Evolutionary conservation across 1,140 invertebrate species (phyloP).

Genomic region (Pogonomyrmex barbatus): DNA sequence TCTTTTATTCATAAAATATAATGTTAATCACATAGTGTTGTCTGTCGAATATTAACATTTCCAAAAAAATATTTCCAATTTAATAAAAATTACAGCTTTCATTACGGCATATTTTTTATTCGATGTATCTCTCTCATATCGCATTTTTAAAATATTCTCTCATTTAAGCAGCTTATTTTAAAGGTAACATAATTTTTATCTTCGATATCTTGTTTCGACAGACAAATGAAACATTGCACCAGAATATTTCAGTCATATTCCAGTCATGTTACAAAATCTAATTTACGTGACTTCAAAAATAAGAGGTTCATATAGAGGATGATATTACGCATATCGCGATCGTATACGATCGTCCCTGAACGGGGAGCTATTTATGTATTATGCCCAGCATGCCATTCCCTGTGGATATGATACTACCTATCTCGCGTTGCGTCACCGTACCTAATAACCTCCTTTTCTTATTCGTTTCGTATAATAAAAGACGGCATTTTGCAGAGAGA

Average conservation of each 20-base stretch:
- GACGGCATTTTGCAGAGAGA: background rate
- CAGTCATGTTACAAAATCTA: background rate
- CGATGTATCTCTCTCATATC: background rate
- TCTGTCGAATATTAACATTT: background rate
- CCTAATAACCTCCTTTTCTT: slow-evolving; percentile 25
- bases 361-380: slow-evolving; percentile 1
- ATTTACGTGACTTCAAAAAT: slow-evolving; percentile 1
- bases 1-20: background rate
- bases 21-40: background rate
- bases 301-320: background rate
- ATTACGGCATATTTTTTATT: background rate
- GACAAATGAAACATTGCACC: background rate
- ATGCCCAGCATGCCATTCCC: background rate
- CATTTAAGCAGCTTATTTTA: background rate
- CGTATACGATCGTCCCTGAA: background rate
- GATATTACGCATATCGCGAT: background rate
- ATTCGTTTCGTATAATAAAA: slow-evolving; percentile 45
- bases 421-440: slow-evolving; percentile 18
- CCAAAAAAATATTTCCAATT: background rate
- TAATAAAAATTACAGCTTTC: background rate
- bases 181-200: background rate
- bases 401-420: slow-evolving; percentile 3
- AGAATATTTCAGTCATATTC: background rate
- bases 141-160: background rate
- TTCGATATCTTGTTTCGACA: slow-evolving; percentile 5